phyloP scores from a whole-genome alignment of 2,797 vertebrate genomes.

The Pseudomugil tenellus region DNA sequence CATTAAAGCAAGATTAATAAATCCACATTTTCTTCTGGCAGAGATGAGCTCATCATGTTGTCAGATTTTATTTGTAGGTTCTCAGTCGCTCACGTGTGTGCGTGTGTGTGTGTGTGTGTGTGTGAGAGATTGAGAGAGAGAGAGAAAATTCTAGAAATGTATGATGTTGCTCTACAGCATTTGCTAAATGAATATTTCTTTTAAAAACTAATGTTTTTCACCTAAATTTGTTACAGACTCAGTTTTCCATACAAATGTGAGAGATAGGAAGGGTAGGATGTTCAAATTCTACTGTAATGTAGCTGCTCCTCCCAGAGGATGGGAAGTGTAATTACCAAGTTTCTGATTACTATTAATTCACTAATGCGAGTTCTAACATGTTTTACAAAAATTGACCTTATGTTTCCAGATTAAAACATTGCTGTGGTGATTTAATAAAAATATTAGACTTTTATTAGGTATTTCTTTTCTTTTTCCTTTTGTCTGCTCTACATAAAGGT shows the following conservation, averaged over 20 bases:
- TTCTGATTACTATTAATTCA: constrained; percentile 5
- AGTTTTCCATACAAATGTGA: not conserved
- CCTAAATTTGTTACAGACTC: not conserved
- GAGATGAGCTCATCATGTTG: constrained; percentile 1
- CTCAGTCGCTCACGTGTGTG: not conserved
- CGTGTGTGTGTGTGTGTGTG: too few relatives aligned
- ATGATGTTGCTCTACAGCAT: not conserved
- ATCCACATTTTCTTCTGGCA: constrained; percentile 17
- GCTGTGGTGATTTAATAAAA: too few relatives aligned
- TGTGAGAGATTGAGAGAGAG: not conserved
- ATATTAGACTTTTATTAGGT: not conserved
- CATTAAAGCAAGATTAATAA: constrained; percentile 59
- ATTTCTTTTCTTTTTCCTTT: not conserved
- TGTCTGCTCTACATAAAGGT: too few relatives aligned
- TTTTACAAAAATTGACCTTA: not conserved
- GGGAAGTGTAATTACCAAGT: not conserved
- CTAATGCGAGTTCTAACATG: too few relatives aligned
- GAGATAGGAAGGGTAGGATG: not conserved
- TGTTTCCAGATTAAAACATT: too few relatives aligned
- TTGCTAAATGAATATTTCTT: not conserved
- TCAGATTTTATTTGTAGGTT: constrained; percentile 3
- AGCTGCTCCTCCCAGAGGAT: constrained; percentile 56
- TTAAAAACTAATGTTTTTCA: not conserved
- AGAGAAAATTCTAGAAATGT: not conserved
- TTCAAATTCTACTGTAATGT: not conserved